A percentile compares a stretch with the other conserved stretches of the same genome.
Conservation (phyloP, 2,797 vertebrate species). For the Gadopsis marmoratus region DNA sequence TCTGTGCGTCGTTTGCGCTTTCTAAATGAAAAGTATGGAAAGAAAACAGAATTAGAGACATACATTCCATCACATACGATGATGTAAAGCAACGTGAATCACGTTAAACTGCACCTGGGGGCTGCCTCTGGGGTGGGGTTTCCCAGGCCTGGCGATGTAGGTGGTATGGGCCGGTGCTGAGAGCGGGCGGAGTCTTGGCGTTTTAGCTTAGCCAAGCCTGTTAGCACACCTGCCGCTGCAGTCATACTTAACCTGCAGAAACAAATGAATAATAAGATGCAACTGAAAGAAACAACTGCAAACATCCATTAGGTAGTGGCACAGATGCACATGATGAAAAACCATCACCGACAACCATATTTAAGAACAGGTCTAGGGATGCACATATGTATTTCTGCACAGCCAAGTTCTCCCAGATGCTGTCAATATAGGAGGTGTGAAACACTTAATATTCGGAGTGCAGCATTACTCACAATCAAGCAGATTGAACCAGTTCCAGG, state of each 20-base stretch:
- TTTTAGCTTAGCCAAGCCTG: conserved; percentile 96
- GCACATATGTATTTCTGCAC: neutral
- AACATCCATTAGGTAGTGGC: neutral
- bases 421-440: conserved; percentile 6
- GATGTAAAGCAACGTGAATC: neutral
- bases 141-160: conserved; percentile 80
- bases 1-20: conserved; percentile 91
- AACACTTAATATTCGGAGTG: conserved; percentile 36
- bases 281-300: neutral
- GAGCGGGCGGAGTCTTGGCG: conserved; percentile 96
- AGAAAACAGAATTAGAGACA: neutral
- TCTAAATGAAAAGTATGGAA: conserved; percentile 44
- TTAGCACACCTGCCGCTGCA: conserved; percentile 96
- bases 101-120: conserved; percentile 63
- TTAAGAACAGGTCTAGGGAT: neutral
- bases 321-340: neutral
- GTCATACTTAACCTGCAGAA: conserved; percentile 89
- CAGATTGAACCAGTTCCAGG: conserved; percentile 24
- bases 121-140: conserved; percentile 60
- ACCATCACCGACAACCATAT: neutral
- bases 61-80: neutral
- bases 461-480: neutral
- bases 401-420: neutral
- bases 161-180: conserved; percentile 87
- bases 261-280: conserved; percentile 5